Percentiles rank a stretch among this genome's conserved stretches.
These are phyloP conservation scores for Trissolcus brochymenae DNA, from an alignment of 2,888 invertebrate genomes.

Conservation along the genomic window DNA sequence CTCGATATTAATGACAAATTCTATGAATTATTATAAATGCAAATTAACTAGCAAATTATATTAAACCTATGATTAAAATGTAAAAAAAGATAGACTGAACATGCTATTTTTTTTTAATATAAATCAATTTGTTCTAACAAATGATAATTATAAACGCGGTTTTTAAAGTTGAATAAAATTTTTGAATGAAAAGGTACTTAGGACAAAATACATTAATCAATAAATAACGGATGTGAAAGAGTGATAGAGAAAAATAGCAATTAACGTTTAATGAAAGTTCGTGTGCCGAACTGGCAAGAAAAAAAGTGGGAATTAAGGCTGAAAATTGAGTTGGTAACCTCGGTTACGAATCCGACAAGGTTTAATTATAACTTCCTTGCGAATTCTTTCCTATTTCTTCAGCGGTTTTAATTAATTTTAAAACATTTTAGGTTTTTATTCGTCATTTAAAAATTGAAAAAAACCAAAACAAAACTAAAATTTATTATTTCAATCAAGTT, in stretches of 20 bases:
- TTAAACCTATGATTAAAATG: too few species aligned
- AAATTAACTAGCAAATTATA: too few species aligned
- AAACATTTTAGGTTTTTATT: neutral
- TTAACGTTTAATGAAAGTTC: slow-evolving; percentile 26
- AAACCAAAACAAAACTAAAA: neutral
- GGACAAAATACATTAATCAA: slow-evolving; percentile 2
- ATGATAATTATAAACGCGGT: too few species aligned
- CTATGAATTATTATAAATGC: too few species aligned
- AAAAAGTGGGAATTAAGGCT: slow-evolving; percentile 10
- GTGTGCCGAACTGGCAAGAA: slow-evolving; percentile 4
- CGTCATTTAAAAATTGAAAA: neutral
- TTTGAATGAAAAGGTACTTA: neutral
- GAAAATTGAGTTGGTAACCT: slow-evolving; percentile 21
- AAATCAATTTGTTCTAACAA: too few species aligned
- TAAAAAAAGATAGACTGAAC: too few species aligned
- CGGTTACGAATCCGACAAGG: slow-evolving; percentile 8
- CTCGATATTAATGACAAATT: too few species aligned
- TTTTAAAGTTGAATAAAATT: slow-evolving; percentile 34
- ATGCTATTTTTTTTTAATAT: too few species aligned
- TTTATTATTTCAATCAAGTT: too few species aligned
- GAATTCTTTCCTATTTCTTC: slow-evolving; percentile 5
- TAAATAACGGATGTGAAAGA: slow-evolving; percentile 1
- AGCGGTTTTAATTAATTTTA: slow-evolving; percentile 14
- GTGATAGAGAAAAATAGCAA: slow-evolving; percentile 4
- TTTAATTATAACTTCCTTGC: slow-evolving; percentile 24